Base-by-base conservation (phyloP, 1,140 invertebrate genomes). In the Babylonia areolata region DNA sequence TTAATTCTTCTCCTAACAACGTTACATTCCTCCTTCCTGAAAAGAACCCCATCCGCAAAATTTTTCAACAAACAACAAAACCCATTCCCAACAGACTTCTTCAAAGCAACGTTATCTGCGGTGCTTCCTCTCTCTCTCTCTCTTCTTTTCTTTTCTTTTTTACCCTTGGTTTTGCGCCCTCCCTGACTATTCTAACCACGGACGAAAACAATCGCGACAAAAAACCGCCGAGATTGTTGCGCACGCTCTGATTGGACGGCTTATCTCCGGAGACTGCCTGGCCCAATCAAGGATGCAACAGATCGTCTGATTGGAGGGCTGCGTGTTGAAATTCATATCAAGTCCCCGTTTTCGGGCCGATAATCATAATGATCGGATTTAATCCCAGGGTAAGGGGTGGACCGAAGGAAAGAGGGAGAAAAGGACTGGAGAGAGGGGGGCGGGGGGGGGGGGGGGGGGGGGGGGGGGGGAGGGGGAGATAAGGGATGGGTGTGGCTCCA, bases 271-370 rank as follows among this genome's bases (percentile, higher is more conserved):
- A 73, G 85, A 82, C 54, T 28, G 51, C 54, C 81, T 20, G 33
- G 51, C 39, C 64, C 85, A 81, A 71, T 81, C 77, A 51, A 84
- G 17, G 39, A 73, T 42, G 58, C 79, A 35, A 31, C 79, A 81
- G 64, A 86, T 82, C 78, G 79, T 58, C 80, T 86, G 85, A 86
- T 86, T 86, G 85, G 58, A 64, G 28, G 58, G 20, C 58, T 82
- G 51, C 71, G 85, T 69, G 85, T 81, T 81, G 85, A 86, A 82
- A 86, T 86, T 86, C 85, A 82, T 86, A 86, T 86, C 77, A 81
- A 82, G 78, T 86, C 85, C 35, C 46, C 81, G n/a, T 28, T 86
- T 81, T 82, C 64, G 39, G 58, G 28, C 85, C 73, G 80, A 86
- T 86, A 86, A 86, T 42, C 75, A 77, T 77, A 77, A 39, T 77